Conservation (phyloP, 2,113 vertebrate species). For the Myxocyprinus asiaticus region DNA sequence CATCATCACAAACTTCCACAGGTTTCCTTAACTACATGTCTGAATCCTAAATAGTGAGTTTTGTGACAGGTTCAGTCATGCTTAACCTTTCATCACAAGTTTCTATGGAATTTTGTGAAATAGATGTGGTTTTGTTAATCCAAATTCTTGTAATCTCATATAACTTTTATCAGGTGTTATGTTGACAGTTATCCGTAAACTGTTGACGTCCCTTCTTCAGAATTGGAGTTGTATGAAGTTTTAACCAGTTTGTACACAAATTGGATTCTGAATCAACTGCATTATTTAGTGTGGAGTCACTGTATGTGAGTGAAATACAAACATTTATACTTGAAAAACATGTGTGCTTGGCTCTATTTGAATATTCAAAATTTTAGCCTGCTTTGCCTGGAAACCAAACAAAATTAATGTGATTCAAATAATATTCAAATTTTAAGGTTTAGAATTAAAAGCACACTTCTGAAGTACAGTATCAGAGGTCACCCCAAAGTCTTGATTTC, state of each 20-base stretch:
- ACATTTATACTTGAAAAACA: not conserved
- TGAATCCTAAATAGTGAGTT: not conserved
- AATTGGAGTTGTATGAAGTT: not conserved
- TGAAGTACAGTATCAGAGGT: too few relatives aligned
- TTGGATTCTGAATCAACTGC: not conserved
- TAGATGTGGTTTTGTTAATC: not conserved
- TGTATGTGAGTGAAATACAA: not conserved
- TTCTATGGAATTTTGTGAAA: not conserved
- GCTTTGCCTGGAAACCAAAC: constrained; percentile 38
- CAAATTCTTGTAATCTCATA: not conserved
- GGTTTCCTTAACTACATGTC: not conserved
- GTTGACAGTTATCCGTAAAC: not conserved
- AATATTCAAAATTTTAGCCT: constrained; percentile 64
- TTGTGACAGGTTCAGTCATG: not conserved
- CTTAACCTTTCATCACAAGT: not conserved
- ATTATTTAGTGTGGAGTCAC: not conserved
- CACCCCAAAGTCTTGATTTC: not conserved
- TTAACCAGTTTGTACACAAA: not conserved
- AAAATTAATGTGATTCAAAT: constrained; percentile 60
- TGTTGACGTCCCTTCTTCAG: not conserved
- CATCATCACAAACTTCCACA: not conserved
- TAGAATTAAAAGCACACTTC: not conserved
- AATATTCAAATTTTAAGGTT: constrained; percentile 30
- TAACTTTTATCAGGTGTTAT: not conserved
- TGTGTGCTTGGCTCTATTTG: constrained; percentile 58